These are phyloP conservation scores for Scolopax bukidnonensis DNA, from an alignment of 2,797 vertebrate species.

Conservation along the genomic window DNA sequence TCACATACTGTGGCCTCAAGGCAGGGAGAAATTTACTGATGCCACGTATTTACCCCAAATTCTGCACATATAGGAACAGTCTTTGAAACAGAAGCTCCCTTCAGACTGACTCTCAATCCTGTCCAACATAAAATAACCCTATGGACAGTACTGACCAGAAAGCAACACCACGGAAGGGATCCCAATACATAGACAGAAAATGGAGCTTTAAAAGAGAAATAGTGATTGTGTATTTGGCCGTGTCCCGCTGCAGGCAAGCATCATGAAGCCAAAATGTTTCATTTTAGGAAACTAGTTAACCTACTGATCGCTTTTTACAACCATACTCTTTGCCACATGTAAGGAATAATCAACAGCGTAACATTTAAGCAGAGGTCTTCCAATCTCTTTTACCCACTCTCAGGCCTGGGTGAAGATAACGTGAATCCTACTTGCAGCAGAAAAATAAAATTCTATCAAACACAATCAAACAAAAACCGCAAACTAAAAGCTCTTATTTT, in stretches of 20 bases:
- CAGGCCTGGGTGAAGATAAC: background rate
- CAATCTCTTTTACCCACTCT: background rate
- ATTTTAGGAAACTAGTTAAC: background rate
- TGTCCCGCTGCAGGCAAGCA: constrained; percentile 35
- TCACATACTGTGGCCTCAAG: background rate
- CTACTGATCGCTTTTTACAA: background rate
- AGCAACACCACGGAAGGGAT: background rate
- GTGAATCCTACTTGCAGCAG: background rate
- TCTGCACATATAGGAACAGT: background rate
- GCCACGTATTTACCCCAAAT: background rate
- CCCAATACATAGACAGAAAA: background rate
- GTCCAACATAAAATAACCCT: background rate
- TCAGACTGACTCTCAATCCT: background rate
- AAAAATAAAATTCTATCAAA: background rate
- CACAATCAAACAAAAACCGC: background rate
- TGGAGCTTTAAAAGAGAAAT: background rate
- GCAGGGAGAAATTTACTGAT: background rate
- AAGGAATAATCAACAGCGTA: background rate
- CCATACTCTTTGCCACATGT: background rate
- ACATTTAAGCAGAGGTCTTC: background rate
- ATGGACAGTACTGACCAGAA: background rate
- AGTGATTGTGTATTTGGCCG: background rate
- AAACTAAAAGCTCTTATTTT: background rate
- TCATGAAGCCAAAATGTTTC: background rate
- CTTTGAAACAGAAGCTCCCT: background rate